Percentiles rank a stretch among this genome's conserved stretches.
These are phyloP conservation scores for Caradrina kadenii DNA, from an alignment of 2,888 invertebrate species.

Conservation along the genomic window DNA sequence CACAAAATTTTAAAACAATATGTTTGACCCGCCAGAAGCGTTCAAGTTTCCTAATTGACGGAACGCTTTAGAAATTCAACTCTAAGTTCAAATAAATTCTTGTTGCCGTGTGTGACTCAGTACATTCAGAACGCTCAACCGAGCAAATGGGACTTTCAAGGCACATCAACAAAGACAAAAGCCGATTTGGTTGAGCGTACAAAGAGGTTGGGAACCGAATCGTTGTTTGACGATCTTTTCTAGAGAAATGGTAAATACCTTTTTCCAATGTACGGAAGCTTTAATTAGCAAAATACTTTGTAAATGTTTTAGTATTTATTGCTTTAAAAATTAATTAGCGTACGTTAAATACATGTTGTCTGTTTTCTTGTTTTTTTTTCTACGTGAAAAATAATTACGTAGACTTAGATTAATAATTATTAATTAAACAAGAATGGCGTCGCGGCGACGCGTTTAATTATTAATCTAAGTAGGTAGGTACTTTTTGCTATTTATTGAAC, in stretches of 20 bases:
- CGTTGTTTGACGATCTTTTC: slow-evolving; percentile 22
- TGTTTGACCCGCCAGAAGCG: neutral
- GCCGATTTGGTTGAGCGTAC: slow-evolving; percentile 53
- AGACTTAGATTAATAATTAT: too few relatives aligned
- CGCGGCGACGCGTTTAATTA: too few relatives aligned
- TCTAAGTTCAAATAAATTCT: slow-evolving; percentile 37
- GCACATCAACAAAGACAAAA: slow-evolving; percentile 57
- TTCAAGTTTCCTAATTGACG: neutral
- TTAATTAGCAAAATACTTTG: slow-evolving; percentile 26
- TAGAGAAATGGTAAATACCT: slow-evolving; percentile 14
- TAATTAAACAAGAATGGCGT: too few relatives aligned
- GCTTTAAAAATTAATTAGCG: neutral
- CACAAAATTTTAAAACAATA: neutral
- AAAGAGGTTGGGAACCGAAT: slow-evolving; percentile 43
- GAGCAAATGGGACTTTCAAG: slow-evolving; percentile 46
- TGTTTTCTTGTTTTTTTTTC: too few relatives aligned
- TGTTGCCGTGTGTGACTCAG: slow-evolving; percentile 14
- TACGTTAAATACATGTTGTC: too few relatives aligned
- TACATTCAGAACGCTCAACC: slow-evolving; percentile 45
- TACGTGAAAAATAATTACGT: too few relatives aligned
- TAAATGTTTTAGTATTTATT: neutral
- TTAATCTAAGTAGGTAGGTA: too few relatives aligned
- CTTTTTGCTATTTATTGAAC: too few relatives aligned
- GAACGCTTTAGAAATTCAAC: slow-evolving; percentile 15
- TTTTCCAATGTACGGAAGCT: slow-evolving; percentile 10